Evolutionary conservation across 2,113 vertebrate species (phyloP).

Genomic region (Nothobranchius furzeri): DNA sequence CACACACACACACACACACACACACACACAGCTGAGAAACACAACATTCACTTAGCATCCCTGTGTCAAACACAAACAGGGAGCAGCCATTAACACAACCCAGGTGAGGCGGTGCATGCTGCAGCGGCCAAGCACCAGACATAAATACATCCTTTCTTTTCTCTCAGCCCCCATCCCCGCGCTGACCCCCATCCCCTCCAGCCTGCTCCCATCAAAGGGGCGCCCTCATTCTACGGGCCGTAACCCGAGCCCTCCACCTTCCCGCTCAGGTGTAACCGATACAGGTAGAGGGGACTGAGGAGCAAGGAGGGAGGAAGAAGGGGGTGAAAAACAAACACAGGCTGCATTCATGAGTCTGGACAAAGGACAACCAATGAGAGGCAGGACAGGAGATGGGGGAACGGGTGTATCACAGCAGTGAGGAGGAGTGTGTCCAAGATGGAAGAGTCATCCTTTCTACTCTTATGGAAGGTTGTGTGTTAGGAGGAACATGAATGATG

Average conservation of each 20-base stretch:
- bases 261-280: conserved; percentile 81
- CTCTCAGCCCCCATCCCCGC: conserved; percentile 59
- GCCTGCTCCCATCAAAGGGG: conserved; percentile 68
- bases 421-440: conserved; percentile 26
- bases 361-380: conserved; percentile 72
- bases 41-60: neutral
- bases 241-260: conserved; percentile 66
- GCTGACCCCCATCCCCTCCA: conserved; percentile 53
- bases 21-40: no score
- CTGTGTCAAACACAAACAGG: conserved; percentile 32
- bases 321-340: conserved; percentile 53
- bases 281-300: conserved; percentile 72
- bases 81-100: conserved; percentile 43
- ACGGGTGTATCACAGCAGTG: conserved; percentile 11
- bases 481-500: conserved; percentile 26
- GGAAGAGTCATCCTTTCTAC: conserved; percentile 21
- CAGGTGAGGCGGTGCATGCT: conserved; percentile 45
- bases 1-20: no score
- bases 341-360: conserved; percentile 65
- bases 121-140: conserved; percentile 50
- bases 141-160: conserved; percentile 74
- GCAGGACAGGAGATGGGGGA: conserved; percentile 8
- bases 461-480: conserved; percentile 1
- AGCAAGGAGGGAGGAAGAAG: conserved; percentile 16
- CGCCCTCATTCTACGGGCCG: conserved; percentile 72